phyloP scores from a whole-genome alignment of 1,140 invertebrate genomes.

The Caenorhabditis latens region DNA sequence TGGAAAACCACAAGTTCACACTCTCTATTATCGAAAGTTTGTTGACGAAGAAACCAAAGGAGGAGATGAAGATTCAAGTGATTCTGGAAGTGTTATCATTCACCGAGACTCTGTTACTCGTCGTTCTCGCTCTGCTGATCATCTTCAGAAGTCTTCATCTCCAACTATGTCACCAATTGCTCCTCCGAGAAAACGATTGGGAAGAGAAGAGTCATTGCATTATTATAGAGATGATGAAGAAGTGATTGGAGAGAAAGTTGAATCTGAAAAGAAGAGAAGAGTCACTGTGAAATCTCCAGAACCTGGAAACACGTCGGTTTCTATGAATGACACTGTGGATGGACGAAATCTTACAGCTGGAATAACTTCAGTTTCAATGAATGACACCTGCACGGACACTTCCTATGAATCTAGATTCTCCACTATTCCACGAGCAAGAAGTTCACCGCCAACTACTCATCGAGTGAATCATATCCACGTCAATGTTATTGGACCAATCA shows the following conservation, averaged over 20 bases:
- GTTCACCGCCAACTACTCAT: constrained; percentile 10
- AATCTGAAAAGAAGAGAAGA: constrained; percentile 13
- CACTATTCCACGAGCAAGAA: constrained; percentile 30
- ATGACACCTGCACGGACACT: constrained; percentile 27
- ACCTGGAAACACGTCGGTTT: constrained; percentile 35
- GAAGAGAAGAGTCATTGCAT: constrained; percentile 46
- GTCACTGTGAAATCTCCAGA: constrained; percentile 41
- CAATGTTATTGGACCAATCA: constrained; percentile 30
- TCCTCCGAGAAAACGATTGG: constrained; percentile 13
- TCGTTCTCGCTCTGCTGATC: constrained; percentile 28
- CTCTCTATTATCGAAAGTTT: constrained; percentile 39
- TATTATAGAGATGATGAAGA: constrained; percentile 49
- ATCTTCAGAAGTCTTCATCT: neutral
- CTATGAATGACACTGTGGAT: constrained; percentile 19
- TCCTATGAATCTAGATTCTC: constrained; percentile 40
- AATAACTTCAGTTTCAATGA: constrained; percentile 46
- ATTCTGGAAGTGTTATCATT: constrained; percentile 46
- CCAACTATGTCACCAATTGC: constrained; percentile 35
- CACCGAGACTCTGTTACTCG: constrained; percentile 14
- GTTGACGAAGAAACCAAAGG: constrained; percentile 25
- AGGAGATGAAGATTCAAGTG: constrained; percentile 45
- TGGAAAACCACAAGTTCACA: constrained; percentile 28
- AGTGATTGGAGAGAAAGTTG: neutral
- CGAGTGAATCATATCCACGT: constrained; percentile 31
- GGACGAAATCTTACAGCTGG: neutral